A percentile compares a stretch with the other conserved stretches of the same genome.
These are phyloP conservation scores for Gonocerus acuteangulatus DNA, from an alignment of 2,888 invertebrate species.

Conservation along the genomic window DNA sequence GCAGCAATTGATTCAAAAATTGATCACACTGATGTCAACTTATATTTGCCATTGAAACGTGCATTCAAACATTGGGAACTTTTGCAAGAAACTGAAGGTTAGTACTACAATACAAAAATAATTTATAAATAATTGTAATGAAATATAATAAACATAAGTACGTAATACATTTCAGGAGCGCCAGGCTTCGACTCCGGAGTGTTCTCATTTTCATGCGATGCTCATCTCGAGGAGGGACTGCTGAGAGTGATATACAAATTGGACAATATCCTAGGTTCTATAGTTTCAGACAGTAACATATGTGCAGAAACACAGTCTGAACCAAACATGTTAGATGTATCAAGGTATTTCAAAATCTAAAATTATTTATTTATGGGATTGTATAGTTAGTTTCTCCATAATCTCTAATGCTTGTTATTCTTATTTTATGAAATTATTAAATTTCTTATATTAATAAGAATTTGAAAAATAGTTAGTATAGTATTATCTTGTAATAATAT, in stretches of 20 bases:
- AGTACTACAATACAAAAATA: not conserved
- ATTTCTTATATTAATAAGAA: no score
- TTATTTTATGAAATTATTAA: no score
- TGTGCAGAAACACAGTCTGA: not conserved
- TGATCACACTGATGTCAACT: not conserved
- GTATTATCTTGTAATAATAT: no score
- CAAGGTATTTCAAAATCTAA: not conserved
- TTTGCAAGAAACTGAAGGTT: constrained; percentile 4
- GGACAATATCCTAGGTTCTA: constrained; percentile 8
- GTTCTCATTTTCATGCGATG: constrained; percentile 26
- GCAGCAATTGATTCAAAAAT: not conserved
- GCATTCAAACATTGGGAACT: not conserved
- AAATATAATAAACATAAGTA: not conserved
- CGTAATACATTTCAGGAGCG: constrained; percentile 14
- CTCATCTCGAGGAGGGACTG: constrained; percentile 21
- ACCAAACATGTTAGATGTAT: not conserved
- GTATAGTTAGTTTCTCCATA: not conserved
- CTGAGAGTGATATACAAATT: constrained; percentile 13
- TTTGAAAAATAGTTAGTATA: no score
- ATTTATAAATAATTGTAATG: not conserved
- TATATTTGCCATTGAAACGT: not conserved
- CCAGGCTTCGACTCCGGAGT: constrained; percentile 26
- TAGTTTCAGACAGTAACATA: not conserved
- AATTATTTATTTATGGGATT: not conserved
- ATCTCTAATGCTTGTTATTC: no score